A percentile compares a stretch with the other conserved stretches of the same genome.
Conservation (phyloP, 2,113 vertebrate genomes). For the Cebidichthys violaceus region DNA sequence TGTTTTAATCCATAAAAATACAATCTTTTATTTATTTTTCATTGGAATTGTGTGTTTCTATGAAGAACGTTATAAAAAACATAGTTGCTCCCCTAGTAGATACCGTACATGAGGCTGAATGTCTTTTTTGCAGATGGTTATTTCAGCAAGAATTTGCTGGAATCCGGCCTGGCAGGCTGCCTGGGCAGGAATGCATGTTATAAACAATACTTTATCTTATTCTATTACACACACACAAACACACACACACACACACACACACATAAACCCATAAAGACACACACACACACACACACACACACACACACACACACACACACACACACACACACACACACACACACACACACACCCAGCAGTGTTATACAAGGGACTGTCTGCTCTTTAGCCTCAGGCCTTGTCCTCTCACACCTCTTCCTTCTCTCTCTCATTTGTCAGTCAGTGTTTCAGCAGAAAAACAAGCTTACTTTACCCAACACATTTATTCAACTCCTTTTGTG, state of each 20-base stretch:
- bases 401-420: conserved; percentile 52
- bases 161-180: conserved; percentile 49
- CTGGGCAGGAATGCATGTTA: conserved; percentile 54
- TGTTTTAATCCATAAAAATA: no score
- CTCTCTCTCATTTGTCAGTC: conserved; percentile 44
- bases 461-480: conserved; percentile 11
- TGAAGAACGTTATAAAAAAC: no score
- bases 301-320: background rate
- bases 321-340: conserved; percentile 7
- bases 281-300: no score
- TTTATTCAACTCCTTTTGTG: conserved; percentile 32
- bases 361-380: conserved; percentile 46
- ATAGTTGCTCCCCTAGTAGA: background rate
- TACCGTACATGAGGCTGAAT: conserved; percentile 8
- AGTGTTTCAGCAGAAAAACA: conserved; percentile 33
- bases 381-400: conserved; percentile 49
- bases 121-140: conserved; percentile 21
- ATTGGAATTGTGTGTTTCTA: no score
- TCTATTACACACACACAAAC: background rate
- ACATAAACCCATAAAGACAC: background rate
- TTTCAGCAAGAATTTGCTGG: conserved; percentile 40
- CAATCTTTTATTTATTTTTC: no score
- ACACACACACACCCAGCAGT: conserved; percentile 36
- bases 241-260: background rate
- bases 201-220: conserved; percentile 41